phyloP scores from a whole-genome alignment of 2,888 invertebrate genomes.

The Cryptus armator region DNA sequence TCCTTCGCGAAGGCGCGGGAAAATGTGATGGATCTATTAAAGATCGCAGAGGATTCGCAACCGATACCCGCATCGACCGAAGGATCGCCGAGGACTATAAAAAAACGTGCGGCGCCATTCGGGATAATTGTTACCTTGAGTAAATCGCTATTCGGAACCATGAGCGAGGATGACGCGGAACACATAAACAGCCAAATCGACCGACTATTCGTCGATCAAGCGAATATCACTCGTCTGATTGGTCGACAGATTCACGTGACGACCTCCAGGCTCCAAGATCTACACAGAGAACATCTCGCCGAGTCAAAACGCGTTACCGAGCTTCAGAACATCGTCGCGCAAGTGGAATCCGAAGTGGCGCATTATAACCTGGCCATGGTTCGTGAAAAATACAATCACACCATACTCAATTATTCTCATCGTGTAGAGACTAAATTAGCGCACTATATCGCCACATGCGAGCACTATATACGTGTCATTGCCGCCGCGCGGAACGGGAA shows the following conservation, averaged over 20 bases:
- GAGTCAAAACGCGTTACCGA: background rate
- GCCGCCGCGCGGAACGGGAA: background rate
- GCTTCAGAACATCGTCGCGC: background rate
- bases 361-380: background rate
- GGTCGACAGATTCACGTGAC: background rate
- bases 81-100: no score
- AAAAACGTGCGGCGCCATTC: no score
- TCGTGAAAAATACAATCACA: background rate
- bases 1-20: background rate
- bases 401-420: background rate
- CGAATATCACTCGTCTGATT: background rate
- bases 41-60: background rate
- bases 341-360: background rate
- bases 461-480: background rate
- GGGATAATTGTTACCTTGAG: background rate
- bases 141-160: background rate
- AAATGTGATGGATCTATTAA: background rate
- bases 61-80: no score
- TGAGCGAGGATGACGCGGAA: background rate
- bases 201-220: background rate
- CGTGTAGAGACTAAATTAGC: background rate
- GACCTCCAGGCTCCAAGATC: background rate
- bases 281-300: background rate
- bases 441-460: background rate
- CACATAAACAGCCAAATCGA: background rate